Percentiles rank a stretch among this genome's conserved stretches.
Conservation (phyloP, 2,113 vertebrate species). For the Protobothrops mucrosquamatus region DNA sequence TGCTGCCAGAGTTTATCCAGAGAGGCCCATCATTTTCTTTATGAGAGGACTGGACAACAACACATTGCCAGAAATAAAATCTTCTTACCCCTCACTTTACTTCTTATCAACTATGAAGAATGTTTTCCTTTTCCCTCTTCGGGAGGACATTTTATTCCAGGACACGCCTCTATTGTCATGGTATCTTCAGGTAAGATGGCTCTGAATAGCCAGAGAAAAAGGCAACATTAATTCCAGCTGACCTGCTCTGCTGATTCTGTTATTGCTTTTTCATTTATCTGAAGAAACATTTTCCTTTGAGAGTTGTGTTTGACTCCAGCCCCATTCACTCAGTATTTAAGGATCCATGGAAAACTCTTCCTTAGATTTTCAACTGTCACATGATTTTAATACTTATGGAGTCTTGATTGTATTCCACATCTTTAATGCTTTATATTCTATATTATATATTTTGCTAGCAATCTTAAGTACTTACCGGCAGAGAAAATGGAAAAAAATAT, state of each 20-base stretch:
- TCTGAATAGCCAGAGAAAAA: not conserved
- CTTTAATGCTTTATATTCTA: not conserved
- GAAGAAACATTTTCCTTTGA: not conserved
- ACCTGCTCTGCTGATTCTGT: not conserved
- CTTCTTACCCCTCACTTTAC: conserved; percentile 53
- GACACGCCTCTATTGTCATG: conserved; percentile 71
- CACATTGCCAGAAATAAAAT: conserved; percentile 21
- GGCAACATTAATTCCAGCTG: not conserved
- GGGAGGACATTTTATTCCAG: conserved; percentile 69
- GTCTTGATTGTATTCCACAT: not conserved
- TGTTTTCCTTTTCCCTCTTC: conserved; percentile 73
- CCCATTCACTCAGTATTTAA: not conserved
- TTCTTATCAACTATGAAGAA: conserved; percentile 71
- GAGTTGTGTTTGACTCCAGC: not conserved
- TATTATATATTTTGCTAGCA: not conserved
- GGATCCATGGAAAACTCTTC: not conserved
- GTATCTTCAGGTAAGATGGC: conserved; percentile 62
- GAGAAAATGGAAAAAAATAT: not conserved
- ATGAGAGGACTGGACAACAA: conserved; percentile 67
- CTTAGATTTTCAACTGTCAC: not conserved
- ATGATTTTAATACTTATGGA: not conserved
- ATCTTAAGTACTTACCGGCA: not conserved
- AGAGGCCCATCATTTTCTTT: conserved; percentile 66
- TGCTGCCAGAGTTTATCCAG: conserved; percentile 67
- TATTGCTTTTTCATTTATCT: not conserved